Percentiles rank a stretch among this genome's conserved stretches.
Evolutionary conservation across 2,113 vertebrate species (phyloP).

Genomic region (Piprites chloris): DNA sequence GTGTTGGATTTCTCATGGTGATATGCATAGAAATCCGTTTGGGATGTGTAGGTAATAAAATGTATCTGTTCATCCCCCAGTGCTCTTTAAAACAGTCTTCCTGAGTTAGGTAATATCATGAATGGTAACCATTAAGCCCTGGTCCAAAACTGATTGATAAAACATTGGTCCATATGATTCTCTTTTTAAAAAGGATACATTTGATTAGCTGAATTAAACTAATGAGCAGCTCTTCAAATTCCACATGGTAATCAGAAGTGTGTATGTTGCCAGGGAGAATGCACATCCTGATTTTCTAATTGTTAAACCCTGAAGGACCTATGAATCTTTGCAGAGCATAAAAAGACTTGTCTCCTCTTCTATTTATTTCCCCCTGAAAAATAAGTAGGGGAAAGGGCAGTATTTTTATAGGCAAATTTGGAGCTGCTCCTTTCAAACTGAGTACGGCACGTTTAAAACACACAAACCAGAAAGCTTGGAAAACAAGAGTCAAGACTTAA

Average conservation of each 20-base stretch:
- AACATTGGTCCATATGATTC: neutral
- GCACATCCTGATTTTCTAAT: neutral
- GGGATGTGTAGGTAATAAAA: neutral
- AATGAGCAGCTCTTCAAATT: neutral
- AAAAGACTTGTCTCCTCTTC: neutral
- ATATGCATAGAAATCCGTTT: neutral
- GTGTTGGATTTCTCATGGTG: neutral
- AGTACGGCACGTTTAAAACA: neutral
- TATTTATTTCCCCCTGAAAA: neutral
- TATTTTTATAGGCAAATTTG: neutral
- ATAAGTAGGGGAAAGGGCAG: neutral
- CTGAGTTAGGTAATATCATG: neutral
- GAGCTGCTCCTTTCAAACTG: neutral
- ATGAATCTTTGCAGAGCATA: neutral
- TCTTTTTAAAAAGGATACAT: neutral
- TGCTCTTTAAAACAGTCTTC: neutral
- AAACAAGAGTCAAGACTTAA: neutral
- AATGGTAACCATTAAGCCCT: neutral
- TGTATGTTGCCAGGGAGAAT: neutral
- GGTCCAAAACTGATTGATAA: neutral
- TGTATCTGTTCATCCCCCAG: neutral
- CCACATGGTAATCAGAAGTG: neutral
- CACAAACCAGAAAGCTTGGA: neutral
- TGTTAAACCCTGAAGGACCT: neutral
- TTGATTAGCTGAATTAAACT: neutral